Base-by-base conservation (phyloP, 1,140 invertebrate genomes). In the Papilio polyxenes region DNA sequence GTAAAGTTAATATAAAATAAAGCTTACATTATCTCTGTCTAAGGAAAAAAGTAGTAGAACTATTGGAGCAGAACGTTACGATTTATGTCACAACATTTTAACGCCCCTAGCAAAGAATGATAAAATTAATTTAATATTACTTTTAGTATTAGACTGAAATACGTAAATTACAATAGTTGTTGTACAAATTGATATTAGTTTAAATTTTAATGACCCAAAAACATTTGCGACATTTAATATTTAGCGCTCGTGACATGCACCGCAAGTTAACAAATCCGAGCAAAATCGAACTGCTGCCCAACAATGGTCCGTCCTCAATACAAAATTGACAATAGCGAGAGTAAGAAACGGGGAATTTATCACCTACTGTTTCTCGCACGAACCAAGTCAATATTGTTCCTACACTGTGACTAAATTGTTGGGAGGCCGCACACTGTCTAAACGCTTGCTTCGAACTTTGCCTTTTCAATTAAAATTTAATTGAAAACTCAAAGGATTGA, bases 261-360 rank as follows among this genome's bases (percentile, higher is more conserved):
- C 84, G 59, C 11, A 75, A 69, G 40, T 75, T 85, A 88, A 89
- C 87, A 88, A 92, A 93, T 90, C 86, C 91, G 89, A 92, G 87
- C 89, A 93, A 92, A 93, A 93, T 93, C 91, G 91, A 92, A 92
- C 87, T 90, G 88, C 87, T 87, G 85, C 81, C 82, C 87, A 90
- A 93, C 92, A 92, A 93, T 92, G 83, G 91, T 80, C 77, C 88
- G 91, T 92, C 89, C 89, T 92, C 91, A 91, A 93, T 92, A 92
- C 90, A 90, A 92, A 91, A 93, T 91, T 91, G 91, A 93, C 92
- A 92, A 91, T 92, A 85, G 88, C 87, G 56, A 82, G 88, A 87
- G 89, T 88, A 90, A 90, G 88, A 89, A 90, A 87, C 85, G 82
- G 72, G 84, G 89, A 89, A 91, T 93, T 93, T 93, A 93, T 92